phyloP scores from a whole-genome alignment of 2,888 invertebrate species.

The Drosophila austrosaltans region DNA sequence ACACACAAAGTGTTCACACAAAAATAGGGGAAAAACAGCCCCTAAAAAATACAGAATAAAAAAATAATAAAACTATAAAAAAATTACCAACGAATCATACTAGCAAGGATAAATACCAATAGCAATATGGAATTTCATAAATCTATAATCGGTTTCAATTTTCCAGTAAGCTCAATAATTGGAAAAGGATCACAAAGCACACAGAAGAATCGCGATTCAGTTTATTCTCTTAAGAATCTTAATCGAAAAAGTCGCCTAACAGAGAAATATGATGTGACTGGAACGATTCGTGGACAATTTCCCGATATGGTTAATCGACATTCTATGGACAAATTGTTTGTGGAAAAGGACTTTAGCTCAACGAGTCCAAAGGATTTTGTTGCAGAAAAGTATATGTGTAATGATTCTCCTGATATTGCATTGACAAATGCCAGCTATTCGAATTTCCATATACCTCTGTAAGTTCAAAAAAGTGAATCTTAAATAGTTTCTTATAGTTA shows the following conservation, averaged over 20 bases:
- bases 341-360: not conserved
- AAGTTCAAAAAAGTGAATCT: not conserved
- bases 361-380: not conserved
- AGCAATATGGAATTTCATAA: not conserved
- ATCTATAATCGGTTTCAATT: not conserved
- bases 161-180: not conserved
- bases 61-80: not conserved
- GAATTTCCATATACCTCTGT: conserved; percentile 35
- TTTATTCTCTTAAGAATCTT: not conserved
- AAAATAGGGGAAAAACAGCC: not conserved
- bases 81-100: not conserved
- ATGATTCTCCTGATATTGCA: conserved; percentile 17
- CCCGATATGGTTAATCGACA: not conserved
- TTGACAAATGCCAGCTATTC: conserved; percentile 21
- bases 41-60: not conserved
- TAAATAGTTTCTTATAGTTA: not conserved
- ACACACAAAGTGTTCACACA: not conserved
- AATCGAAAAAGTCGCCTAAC: not conserved
- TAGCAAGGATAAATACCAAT: not conserved
- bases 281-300: not conserved
- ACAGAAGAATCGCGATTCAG: not conserved
- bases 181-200: not conserved
- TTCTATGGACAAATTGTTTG: not conserved
- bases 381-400: not conserved
- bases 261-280: not conserved